Percentiles rank a stretch among this genome's conserved stretches.
Evolutionary conservation across 2,113 vertebrate genomes (phyloP).

Genomic region (Dasyprocta punctata): DNA sequence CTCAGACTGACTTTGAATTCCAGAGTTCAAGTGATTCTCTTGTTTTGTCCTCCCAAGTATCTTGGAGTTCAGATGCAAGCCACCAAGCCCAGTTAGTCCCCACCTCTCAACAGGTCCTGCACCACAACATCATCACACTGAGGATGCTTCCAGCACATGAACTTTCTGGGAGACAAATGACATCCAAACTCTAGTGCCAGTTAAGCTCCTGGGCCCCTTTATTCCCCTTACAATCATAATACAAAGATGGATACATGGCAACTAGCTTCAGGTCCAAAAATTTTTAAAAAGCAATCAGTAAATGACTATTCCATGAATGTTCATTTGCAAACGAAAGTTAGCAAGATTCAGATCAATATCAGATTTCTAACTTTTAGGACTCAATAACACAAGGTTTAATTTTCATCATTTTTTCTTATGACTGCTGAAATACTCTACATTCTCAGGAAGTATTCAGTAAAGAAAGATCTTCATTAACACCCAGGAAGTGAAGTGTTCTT

Average conservation of each 20-base stretch:
- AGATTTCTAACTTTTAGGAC: not conserved
- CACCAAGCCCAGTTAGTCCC: not conserved
- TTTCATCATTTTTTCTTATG: not conserved
- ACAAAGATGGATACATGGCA: not conserved
- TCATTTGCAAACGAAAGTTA: not conserved
- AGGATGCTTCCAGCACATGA: not conserved
- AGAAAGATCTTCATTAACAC: slow-evolving; percentile 35
- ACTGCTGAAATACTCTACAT: not conserved
- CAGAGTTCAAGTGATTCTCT: not conserved
- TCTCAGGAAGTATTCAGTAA: not conserved
- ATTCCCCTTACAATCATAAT: not conserved
- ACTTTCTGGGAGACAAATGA: not conserved
- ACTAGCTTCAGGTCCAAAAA: not conserved
- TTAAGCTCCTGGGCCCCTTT: not conserved
- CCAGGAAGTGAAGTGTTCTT: not conserved
- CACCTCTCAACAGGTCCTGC: too few species aligned
- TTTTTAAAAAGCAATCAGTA: not conserved
- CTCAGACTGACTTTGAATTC: not conserved
- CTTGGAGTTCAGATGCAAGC: too few species aligned
- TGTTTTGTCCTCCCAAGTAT: not conserved
- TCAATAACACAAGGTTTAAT: not conserved
- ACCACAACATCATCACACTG: not conserved
- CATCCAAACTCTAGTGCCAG: not conserved
- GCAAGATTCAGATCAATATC: not conserved
- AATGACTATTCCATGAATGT: not conserved